Evolutionary conservation across 2,797 vertebrate genomes (phyloP).

Genomic region (Propithecus deckenii): DNA sequence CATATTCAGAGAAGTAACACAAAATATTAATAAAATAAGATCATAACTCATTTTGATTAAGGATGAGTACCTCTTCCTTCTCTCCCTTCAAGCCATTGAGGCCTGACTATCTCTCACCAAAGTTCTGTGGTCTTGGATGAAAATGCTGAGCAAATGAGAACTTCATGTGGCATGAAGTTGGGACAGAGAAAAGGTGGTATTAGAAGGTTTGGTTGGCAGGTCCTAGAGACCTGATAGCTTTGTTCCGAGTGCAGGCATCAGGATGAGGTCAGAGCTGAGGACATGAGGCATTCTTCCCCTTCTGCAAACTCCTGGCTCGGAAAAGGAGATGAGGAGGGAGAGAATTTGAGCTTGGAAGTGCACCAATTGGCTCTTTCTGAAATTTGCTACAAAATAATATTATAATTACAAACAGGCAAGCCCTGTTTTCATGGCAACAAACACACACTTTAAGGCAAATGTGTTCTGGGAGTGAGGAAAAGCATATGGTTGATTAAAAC

Average conservation of each 20-base stretch:
- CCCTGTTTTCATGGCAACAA: slow-evolving; percentile 41
- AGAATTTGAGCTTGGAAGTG: slow-evolving; percentile 14
- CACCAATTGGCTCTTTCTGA: slow-evolving; percentile 34
- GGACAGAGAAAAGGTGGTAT: neutral
- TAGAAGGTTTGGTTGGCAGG: neutral
- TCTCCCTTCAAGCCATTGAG: neutral
- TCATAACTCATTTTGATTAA: neutral
- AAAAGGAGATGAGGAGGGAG: neutral
- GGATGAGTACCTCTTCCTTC: neutral
- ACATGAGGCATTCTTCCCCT: neutral
- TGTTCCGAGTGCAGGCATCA: neutral
- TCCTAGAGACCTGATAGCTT: neutral
- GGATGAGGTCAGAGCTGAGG: neutral
- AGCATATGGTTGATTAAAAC: slow-evolving; percentile 41
- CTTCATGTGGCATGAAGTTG: neutral
- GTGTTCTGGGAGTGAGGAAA: slow-evolving; percentile 25
- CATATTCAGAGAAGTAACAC: neutral
- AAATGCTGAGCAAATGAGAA: neutral
- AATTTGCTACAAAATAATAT: slow-evolving; percentile 59
- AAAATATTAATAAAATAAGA: neutral
- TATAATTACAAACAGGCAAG: slow-evolving; percentile 57
- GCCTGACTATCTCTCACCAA: neutral
- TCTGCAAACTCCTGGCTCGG: neutral
- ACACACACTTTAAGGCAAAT: slow-evolving; percentile 51
- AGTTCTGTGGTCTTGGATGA: neutral